phyloP scores from a whole-genome alignment of 2,797 vertebrate species.

The Dromococcyx pavoninus region DNA sequence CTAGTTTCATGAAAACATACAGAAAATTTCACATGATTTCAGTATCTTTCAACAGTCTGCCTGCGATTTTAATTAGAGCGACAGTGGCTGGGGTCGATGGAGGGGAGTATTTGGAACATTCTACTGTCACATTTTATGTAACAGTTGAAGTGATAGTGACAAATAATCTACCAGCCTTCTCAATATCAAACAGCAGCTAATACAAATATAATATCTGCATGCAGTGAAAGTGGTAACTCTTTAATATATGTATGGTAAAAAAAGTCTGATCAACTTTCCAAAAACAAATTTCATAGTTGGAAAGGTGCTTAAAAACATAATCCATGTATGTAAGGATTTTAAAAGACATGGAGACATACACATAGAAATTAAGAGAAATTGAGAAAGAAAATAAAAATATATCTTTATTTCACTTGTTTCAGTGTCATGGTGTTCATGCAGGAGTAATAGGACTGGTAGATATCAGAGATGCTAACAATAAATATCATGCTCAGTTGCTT shows the following conservation, averaged over 20 bases:
- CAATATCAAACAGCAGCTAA: background rate
- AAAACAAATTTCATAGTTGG: background rate
- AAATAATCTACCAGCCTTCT: background rate
- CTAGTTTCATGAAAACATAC: background rate
- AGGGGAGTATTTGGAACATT: background rate
- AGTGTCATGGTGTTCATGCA: background rate
- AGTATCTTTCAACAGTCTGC: background rate
- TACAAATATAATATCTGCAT: background rate
- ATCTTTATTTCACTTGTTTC: background rate
- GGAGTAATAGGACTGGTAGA: background rate
- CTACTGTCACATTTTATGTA: background rate
- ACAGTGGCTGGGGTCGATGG: accelerated
- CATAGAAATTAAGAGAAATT: background rate
- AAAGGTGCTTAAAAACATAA: background rate
- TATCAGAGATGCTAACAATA: background rate
- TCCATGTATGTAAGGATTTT: background rate
- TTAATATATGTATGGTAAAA: background rate
- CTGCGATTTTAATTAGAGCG: background rate
- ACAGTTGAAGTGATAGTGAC: background rate
- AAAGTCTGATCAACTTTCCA: background rate
- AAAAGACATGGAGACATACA: background rate
- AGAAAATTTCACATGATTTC: background rate
- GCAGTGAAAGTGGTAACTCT: background rate
- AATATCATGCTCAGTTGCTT: background rate
- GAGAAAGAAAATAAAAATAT: background rate